Percentiles rank a stretch among this genome's conserved stretches.
Evolutionary conservation across 2,113 vertebrate species (phyloP).

Genomic region (Naja naja): DNA sequence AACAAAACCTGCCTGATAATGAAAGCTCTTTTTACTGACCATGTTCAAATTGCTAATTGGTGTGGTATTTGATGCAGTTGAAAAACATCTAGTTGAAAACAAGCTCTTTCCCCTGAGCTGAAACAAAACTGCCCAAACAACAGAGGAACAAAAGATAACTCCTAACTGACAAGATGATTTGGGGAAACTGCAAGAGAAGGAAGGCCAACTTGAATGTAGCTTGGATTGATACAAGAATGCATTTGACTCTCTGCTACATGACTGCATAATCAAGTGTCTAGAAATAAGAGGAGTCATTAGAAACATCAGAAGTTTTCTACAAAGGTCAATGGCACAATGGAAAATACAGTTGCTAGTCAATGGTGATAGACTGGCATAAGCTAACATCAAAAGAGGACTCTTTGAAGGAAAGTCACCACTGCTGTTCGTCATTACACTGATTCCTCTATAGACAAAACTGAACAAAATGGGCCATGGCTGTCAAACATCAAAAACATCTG

Average conservation of each 20-base stretch:
- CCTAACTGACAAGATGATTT: no score
- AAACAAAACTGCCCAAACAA: no score
- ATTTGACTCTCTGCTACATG: not conserved
- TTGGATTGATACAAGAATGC: not conserved
- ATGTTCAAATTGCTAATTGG: not conserved
- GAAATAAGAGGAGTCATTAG: not conserved
- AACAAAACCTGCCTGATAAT: not conserved
- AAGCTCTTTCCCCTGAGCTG: not conserved
- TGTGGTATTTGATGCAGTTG: not conserved
- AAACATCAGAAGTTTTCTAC: not conserved
- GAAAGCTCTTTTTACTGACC: not conserved
- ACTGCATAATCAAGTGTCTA: not conserved
- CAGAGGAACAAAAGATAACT: no score
- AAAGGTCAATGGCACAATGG: not conserved
- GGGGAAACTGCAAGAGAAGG: not conserved
- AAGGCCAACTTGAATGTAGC: not conserved
- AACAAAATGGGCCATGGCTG: not conserved
- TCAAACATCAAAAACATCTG: not conserved
- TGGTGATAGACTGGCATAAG: not conserved
- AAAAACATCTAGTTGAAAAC: not conserved
- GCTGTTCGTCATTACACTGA: not conserved
- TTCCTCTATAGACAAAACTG: not conserved
- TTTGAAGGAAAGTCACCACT: not conserved
- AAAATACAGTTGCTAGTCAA: not conserved
- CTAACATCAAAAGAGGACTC: not conserved